phyloP scores from a whole-genome alignment of 2,888 invertebrate genomes.

The Stenchaetothrips biformis region DNA sequence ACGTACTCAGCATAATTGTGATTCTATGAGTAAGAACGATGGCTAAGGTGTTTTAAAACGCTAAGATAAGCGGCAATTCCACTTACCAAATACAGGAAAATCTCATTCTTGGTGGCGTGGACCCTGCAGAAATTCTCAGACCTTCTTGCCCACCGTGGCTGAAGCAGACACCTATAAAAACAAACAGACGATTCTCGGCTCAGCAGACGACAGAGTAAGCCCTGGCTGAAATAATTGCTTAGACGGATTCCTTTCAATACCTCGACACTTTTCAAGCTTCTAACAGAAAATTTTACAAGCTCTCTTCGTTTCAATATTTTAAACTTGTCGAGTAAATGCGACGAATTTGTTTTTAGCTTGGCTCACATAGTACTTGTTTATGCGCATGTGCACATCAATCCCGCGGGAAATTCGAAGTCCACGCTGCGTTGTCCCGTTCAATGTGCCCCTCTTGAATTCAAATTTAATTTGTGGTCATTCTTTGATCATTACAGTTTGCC shows the following conservation, averaged over 20 bases:
- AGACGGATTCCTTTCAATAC: no score
- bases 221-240: not conserved
- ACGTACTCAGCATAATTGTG: not conserved
- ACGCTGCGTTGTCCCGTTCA: no score
- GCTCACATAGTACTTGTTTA: not conserved
- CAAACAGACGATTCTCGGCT: slow-evolving; percentile 16
- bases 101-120: slow-evolving; percentile 2
- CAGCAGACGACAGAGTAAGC: not conserved
- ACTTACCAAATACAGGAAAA: slow-evolving; percentile 15
- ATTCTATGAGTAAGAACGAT: not conserved
- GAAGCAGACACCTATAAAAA: slow-evolving; percentile 21
- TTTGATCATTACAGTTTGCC: no score
- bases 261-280: not conserved
- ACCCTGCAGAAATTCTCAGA: slow-evolving; percentile 15
- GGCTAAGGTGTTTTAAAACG: not conserved
- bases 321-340: not conserved
- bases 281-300: no score
- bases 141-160: slow-evolving; percentile 14
- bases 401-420: no score
- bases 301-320: not conserved
- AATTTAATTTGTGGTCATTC: no score
- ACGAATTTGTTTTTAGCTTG: not conserved
- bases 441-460: no score
- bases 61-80: not conserved
- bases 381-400: no score